phyloP scores from a whole-genome alignment of 2,888 invertebrate species.

The Andrena trimmerana region DNA sequence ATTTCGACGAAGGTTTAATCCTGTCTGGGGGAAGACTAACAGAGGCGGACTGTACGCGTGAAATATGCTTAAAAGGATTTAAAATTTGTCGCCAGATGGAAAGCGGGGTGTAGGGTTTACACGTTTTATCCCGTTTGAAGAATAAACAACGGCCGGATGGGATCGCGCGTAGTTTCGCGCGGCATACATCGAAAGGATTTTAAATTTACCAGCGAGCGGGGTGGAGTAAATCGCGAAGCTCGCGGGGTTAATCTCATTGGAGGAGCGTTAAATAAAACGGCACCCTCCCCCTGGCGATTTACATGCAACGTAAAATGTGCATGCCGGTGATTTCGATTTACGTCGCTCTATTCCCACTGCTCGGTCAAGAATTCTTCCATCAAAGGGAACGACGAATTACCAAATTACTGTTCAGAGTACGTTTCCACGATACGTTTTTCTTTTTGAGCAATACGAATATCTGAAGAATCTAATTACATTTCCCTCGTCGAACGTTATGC shows the following conservation, averaged over 20 bases:
- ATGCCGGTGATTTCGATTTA: constrained; percentile 22
- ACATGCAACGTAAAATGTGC: constrained; percentile 20
- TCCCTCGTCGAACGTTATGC: background rate
- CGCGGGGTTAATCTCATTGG: constrained; percentile 39
- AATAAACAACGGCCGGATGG: constrained; percentile 30
- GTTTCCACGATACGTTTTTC: background rate
- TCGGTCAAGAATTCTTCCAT: constrained; percentile 11
- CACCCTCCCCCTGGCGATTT: background rate
- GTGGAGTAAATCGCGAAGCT: constrained; percentile 9
- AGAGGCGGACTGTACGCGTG: background rate
- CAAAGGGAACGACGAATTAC: constrained; percentile 4
- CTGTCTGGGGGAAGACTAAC: background rate
- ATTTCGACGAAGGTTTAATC: background rate
- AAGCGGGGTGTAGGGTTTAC: constrained; percentile 6
- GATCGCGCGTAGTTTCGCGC: constrained; percentile 23
- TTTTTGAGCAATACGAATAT: background rate
- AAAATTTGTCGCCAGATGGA: background rate
- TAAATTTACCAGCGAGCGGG: constrained; percentile 27
- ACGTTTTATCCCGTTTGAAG: constrained; percentile 31
- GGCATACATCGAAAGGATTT: constrained; percentile 47
- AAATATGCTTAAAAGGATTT: constrained; percentile 29
- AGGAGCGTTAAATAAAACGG: constrained; percentile 34
- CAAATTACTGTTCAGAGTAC: constrained; percentile 7
- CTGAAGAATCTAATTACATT: background rate
- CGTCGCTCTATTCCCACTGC: constrained; percentile 1